Evolutionary conservation across 2,113 vertebrate genomes (phyloP).

Genomic region (Hucho hucho): DNA sequence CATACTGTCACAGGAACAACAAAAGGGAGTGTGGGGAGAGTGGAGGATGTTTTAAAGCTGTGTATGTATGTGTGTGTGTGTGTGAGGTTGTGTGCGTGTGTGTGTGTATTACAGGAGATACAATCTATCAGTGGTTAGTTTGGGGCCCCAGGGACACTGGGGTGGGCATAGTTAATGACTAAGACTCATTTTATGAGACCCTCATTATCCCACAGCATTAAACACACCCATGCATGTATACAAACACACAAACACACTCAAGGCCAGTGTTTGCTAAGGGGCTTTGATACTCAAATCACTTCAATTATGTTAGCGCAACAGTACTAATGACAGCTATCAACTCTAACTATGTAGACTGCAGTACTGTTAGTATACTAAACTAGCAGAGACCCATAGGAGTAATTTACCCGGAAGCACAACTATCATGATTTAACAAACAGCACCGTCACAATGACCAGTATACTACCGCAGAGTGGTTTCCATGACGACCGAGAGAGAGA

Average conservation of each 20-base stretch:
- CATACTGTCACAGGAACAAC: conserved; percentile 9
- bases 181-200: conserved; percentile 20
- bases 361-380: neutral
- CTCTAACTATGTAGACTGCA: neutral
- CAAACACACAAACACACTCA: neutral
- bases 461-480: neutral
- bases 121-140: conserved; percentile 31
- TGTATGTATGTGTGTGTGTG: neutral
- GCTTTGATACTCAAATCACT: conserved; percentile 15
- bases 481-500: too few relatives aligned
- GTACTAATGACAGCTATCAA: neutral
- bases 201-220: conserved; percentile 40
- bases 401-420: too few relatives aligned
- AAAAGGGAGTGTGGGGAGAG: conserved; percentile 18
- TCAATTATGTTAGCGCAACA: neutral
- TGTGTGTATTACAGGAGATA: conserved; percentile 44
- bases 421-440: conserved; percentile 25
- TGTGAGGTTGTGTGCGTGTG: neutral
- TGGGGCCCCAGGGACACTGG: conserved; percentile 50
- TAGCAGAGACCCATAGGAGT: neutral
- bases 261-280: conserved; percentile 31
- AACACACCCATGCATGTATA: neutral
- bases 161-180: conserved; percentile 36
- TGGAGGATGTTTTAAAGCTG: conserved; percentile 4
- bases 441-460: conserved; percentile 15